Evolutionary conservation across 2,888 invertebrate species (phyloP).

Genomic region (Scrobipalpa atriplicella): DNA sequence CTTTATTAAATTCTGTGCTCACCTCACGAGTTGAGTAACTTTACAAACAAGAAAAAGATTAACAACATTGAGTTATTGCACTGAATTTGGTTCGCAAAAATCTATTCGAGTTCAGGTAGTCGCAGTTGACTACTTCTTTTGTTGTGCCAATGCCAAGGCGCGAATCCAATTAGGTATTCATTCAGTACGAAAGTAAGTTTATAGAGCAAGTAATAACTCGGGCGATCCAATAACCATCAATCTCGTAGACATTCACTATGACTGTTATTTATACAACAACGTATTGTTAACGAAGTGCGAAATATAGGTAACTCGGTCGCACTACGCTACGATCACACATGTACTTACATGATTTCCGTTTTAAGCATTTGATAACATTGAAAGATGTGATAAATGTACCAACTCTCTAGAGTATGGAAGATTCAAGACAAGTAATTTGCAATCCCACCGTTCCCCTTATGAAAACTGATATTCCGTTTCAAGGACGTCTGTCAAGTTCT

Average conservation of each 20-base stretch:
- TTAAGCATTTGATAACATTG: background rate
- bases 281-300: background rate
- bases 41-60: background rate
- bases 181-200: background rate
- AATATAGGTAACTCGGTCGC: constrained; percentile 43
- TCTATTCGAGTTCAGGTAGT: constrained; percentile 5
- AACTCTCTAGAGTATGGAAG: background rate
- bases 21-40: background rate
- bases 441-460: background rate
- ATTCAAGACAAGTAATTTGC: background rate
- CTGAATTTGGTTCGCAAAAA: background rate
- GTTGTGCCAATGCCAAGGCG: constrained; percentile 2
- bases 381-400: background rate
- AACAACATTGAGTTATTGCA: background rate
- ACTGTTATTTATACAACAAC: constrained; percentile 39
- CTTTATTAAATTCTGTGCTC: constrained; percentile 29
- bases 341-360: constrained; percentile 14
- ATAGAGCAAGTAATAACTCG: constrained; percentile 44
- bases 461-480: constrained; percentile 21
- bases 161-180: background rate
- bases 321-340: constrained; percentile 1
- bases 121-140: background rate
- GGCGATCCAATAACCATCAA: constrained; percentile 44
- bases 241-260: constrained; percentile 43
- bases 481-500: constrained; percentile 15